phyloP scores from a whole-genome alignment of 1,140 invertebrate species.

The Doryteuthis pealeii region DNA sequence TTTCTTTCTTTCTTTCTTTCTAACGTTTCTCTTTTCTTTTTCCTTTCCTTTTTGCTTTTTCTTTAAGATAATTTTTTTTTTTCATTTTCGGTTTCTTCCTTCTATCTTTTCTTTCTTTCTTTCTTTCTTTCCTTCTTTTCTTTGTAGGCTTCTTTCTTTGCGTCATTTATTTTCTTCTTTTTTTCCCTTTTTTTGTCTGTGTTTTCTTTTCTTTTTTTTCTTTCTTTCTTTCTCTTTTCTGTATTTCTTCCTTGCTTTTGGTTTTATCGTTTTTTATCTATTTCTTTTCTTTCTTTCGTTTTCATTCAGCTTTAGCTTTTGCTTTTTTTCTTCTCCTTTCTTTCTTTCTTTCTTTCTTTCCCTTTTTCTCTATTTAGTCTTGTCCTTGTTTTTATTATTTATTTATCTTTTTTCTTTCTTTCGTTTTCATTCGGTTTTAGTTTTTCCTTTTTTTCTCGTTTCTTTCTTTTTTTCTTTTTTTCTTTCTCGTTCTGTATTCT shows the following conservation, averaged over 20 bases:
- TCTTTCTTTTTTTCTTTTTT: neutral
- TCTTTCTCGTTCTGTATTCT: slow-evolving; percentile 5
- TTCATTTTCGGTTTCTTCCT: neutral
- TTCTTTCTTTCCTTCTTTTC: too few species aligned
- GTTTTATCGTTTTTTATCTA: too few species aligned
- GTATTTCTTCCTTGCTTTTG: neutral
- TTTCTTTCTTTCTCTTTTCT: slow-evolving; percentile 4
- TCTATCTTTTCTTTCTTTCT: neutral
- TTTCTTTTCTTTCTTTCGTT: too few species aligned
- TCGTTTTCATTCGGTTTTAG: too few species aligned
- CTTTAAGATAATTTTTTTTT: neutral
- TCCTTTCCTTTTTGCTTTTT: neutral
- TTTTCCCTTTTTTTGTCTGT: slow-evolving; percentile 3
- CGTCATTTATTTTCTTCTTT: neutral
- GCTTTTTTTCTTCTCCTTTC: neutral
- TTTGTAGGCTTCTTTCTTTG: slow-evolving; percentile 18
- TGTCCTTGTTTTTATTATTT: neutral
- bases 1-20: neutral
- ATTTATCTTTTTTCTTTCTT: neutral
- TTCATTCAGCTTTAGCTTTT: slow-evolving; percentile 4
- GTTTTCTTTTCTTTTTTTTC: slow-evolving; percentile 7
- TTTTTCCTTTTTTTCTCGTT: slow-evolving; percentile 3
- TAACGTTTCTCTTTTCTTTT: neutral
- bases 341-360: slow-evolving; percentile 11
- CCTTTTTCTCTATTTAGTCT: neutral